Percentiles rank a stretch among this genome's conserved stretches.
Conservation (phyloP, 2,797 vertebrate species). For the Poecilia gillii region DNA sequence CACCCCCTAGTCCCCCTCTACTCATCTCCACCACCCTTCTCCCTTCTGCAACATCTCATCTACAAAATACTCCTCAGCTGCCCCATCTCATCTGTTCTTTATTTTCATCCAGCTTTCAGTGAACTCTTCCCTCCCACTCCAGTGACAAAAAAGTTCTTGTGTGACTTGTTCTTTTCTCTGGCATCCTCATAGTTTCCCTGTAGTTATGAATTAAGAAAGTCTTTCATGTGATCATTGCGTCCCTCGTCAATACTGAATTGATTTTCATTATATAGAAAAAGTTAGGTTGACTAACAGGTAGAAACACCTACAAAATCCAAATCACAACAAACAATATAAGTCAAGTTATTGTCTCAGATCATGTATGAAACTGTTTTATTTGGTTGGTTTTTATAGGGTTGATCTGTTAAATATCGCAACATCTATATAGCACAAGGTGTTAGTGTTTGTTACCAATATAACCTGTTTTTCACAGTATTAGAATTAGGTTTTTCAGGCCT, state of each 20-base stretch:
- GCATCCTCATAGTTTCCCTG: neutral
- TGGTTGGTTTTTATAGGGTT: neutral
- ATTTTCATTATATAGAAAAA: neutral
- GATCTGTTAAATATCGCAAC: neutral
- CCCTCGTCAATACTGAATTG: neutral
- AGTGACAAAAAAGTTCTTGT: conserved; percentile 3
- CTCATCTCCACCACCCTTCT: conserved; percentile 5
- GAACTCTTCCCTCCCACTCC: conserved; percentile 41
- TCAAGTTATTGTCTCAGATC: neutral
- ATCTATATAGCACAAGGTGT: neutral
- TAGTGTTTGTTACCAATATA: neutral
- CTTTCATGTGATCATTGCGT: neutral
- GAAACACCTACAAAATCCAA: neutral
- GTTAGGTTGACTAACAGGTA: neutral
- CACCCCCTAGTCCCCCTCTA: conserved; percentile 7
- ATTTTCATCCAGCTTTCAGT: conserved; percentile 78
- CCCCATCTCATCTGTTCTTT: conserved; percentile 77
- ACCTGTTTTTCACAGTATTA: neutral
- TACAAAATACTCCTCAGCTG: conserved; percentile 74
- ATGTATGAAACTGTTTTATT: neutral
- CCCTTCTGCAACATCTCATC: conserved; percentile 66
- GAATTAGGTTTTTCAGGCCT: neutral
- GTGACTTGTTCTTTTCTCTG: conserved; percentile 12
- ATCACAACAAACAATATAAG: neutral
- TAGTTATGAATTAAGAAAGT: neutral